phyloP scores from a whole-genome alignment of 2,888 invertebrate species.

The Poecilobothrus nobilitatus region DNA sequence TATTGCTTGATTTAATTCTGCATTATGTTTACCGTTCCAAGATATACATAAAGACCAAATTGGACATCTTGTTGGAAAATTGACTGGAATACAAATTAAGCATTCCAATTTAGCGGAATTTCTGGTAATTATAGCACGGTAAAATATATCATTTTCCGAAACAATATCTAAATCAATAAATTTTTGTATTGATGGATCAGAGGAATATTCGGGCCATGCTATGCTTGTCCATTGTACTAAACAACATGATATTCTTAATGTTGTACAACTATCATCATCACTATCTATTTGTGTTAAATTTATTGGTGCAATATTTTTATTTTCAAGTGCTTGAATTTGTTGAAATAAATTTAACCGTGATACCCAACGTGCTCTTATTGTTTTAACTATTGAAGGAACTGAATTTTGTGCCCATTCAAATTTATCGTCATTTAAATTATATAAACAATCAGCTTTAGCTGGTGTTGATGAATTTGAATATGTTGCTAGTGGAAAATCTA shows the following conservation, averaged over 20 bases:
- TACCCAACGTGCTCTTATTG: constrained; percentile 63
- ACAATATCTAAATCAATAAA: constrained; percentile 53
- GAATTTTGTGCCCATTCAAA: constrained; percentile 50
- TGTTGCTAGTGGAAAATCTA: constrained; percentile 66
- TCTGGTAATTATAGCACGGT: constrained; percentile 69
- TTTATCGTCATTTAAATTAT: constrained; percentile 19
- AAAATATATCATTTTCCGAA: constrained; percentile 58
- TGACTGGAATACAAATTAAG: constrained; percentile 67
- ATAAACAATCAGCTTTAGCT: constrained; percentile 5
- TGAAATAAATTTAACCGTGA: constrained; percentile 67
- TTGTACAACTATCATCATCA: constrained; percentile 32
- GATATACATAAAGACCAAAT: constrained; percentile 66
- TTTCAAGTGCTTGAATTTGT: constrained; percentile 57
- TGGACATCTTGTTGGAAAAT: constrained; percentile 72
- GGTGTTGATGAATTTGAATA: constrained; percentile 33
- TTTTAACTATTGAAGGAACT: constrained; percentile 67
- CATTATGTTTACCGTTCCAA: constrained; percentile 59
- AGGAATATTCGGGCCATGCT: constrained; percentile 53
- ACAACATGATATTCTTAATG: constrained; percentile 50
- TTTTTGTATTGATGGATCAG: constrained; percentile 27
- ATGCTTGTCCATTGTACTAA: constrained; percentile 63
- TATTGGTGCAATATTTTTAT: constrained; percentile 39
- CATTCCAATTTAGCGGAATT: constrained; percentile 73
- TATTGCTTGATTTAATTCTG: constrained; percentile 60
- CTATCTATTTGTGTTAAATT: constrained; percentile 32